Evolutionary conservation across 2,113 vertebrate genomes (phyloP).

Genomic region (Seriola rivoliana): DNA sequence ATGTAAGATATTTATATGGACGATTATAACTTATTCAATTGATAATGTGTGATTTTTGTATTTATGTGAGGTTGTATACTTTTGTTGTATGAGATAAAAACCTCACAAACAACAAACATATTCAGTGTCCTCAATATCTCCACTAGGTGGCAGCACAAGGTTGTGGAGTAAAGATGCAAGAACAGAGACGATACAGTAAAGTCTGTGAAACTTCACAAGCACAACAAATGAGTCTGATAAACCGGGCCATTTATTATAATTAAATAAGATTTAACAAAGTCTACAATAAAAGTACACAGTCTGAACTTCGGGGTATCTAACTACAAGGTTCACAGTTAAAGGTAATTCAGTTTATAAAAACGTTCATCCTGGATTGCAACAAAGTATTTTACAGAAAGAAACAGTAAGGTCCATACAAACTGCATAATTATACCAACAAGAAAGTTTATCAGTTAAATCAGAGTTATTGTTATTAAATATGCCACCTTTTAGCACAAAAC

Average conservation of each 20-base stretch:
- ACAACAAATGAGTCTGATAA: neutral
- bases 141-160: constrained; percentile 71
- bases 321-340: constrained; percentile 70
- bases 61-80: constrained; percentile 43
- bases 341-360: constrained; percentile 21
- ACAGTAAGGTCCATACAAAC: neutral
- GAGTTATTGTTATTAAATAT: constrained; percentile 21
- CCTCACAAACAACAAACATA: no score
- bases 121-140: constrained; percentile 21
- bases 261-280: constrained; percentile 43
- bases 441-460: constrained; percentile 8
- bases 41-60: constrained; percentile 44
- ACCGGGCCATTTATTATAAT: constrained; percentile 14
- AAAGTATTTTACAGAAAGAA: constrained; percentile 34
- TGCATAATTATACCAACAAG: constrained; percentile 6
- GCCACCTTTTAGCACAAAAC: constrained; percentile 26
- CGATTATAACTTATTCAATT: constrained; percentile 57
- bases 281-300: constrained; percentile 22
- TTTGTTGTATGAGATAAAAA: constrained; percentile 53
- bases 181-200: neutral
- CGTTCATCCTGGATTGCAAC: neutral
- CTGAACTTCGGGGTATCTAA: constrained; percentile 17
- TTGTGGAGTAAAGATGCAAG: neutral
- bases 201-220: neutral
- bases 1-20: constrained; percentile 66